Conservation (phyloP, 2,113 vertebrate genomes). For the Fukomys damarensis region DNA sequence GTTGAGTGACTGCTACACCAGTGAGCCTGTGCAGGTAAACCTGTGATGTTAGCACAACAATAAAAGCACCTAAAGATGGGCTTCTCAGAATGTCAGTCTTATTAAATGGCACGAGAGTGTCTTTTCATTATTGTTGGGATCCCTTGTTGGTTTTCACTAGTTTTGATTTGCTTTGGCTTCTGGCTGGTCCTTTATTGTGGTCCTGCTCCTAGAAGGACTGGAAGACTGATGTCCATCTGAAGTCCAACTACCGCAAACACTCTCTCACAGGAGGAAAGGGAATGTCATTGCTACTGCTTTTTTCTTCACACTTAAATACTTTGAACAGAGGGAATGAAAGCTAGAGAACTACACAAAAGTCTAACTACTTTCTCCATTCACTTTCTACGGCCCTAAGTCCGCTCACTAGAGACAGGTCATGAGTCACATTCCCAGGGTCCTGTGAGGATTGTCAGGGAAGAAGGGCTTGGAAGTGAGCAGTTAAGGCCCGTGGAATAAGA, state of each 20-base stretch:
- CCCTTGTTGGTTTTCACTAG: background rate
- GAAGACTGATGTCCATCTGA: background rate
- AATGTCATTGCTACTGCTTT: slow-evolving; percentile 40
- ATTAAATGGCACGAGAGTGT: background rate
- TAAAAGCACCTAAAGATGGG: background rate
- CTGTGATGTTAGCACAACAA: background rate
- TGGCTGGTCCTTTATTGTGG: background rate
- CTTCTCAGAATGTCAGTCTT: background rate
- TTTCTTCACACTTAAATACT: slow-evolving; percentile 60
- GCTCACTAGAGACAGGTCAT: slow-evolving; percentile 52
- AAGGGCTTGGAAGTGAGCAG: slow-evolving; percentile 47
- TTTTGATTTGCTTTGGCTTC: background rate
- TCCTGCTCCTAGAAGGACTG: background rate
- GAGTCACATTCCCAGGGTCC: slow-evolving; percentile 55
- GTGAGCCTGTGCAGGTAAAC: too few species aligned
- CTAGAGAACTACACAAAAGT: slow-evolving; percentile 68
- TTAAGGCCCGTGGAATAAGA: slow-evolving; percentile 54
- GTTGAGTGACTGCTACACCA: fast-evolving
- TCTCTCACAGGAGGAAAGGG: slow-evolving; percentile 19
- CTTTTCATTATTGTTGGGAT: background rate
- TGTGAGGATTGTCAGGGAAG: slow-evolving; percentile 4
- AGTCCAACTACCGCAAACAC: background rate
- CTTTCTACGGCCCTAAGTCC: slow-evolving; percentile 29
- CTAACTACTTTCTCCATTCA: slow-evolving; percentile 40
- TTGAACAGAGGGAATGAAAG: slow-evolving; percentile 44